Evolutionary conservation across 2,888 invertebrate species (phyloP).

Genomic region (Bugulina stolonifera): DNA sequence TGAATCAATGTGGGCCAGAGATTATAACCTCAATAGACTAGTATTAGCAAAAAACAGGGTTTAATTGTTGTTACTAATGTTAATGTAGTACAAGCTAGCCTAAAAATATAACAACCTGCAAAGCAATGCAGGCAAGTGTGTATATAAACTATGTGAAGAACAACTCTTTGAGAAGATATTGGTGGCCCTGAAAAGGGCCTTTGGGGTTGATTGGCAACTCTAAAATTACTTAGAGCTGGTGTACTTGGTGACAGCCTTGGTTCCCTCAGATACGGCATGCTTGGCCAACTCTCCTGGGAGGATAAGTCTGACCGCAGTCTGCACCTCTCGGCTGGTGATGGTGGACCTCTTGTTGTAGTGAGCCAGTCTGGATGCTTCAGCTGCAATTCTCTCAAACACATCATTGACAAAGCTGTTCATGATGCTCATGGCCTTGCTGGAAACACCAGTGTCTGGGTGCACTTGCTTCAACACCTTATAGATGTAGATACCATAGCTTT

Average conservation of each 20-base stretch:
- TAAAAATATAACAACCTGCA: no score
- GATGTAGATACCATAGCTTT: slow-evolving; percentile 32
- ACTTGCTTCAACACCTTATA: slow-evolving; percentile 33
- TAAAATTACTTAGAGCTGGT: slow-evolving; percentile 26
- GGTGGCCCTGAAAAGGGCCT: slow-evolving; percentile 27
- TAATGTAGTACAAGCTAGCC: no score
- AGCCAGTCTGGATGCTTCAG: slow-evolving; percentile 32
- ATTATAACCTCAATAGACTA: no score
- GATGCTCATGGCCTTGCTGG: slow-evolving; percentile 33
- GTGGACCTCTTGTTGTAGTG: slow-evolving; percentile 54
- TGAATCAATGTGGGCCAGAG: no score
- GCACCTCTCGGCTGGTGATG: slow-evolving; percentile 64
- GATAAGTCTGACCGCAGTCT: slow-evolving; percentile 62
- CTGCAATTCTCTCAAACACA: slow-evolving; percentile 34
- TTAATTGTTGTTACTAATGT: no score
- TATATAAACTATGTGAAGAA: no score
- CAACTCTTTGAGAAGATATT: background rate
- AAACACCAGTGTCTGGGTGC: slow-evolving; percentile 35
- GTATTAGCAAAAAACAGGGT: no score
- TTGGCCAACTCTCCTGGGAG: slow-evolving; percentile 67
- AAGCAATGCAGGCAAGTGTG: no score
- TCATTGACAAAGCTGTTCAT: slow-evolving; percentile 34
- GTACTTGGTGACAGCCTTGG: slow-evolving; percentile 27
- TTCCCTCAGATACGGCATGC: slow-evolving; percentile 57
- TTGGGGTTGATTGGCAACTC: background rate